Base-by-base conservation (phyloP, 2,888 invertebrate species). In the Dusona sp. region DNA sequence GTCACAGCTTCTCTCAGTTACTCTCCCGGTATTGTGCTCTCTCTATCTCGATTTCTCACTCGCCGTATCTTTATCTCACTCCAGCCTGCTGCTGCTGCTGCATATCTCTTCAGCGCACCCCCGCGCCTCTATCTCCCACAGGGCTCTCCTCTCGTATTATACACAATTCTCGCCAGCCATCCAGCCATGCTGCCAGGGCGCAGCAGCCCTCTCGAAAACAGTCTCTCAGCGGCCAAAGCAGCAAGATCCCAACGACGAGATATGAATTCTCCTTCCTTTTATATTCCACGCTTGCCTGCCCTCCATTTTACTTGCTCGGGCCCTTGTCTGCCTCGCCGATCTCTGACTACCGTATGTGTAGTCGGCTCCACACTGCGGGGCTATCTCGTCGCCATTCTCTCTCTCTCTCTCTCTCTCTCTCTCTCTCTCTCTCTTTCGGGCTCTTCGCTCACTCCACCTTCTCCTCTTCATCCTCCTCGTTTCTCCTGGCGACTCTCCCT, bases 221-320 rank as follows among this genome's bases (percentile, higher is more conserved):
- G 82, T 93, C 93, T 93, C 93, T 93, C 93, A 92, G 92, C 93
- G 91, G 92, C 91, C 84, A 92, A 93, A 91, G 91, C 92, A 92
- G 93, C 92, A 90, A 93, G 94, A 94, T 94, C 93, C 92, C 92
- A 91, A 89, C 92, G 91, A 92, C 93, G 92, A 94, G 93, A 94
- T 94, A 94, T 92, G 93, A 93, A 94, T 94, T 93, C 92, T 91
- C 91, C 91, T 92, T 79, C 91, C 93, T 94, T 94, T 93, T 93
- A 93, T 94, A 94, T 94, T 94, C 93, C 93, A 93, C 93, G 93
- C 93, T 94, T 92, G 93, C 93, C 93, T 93, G 93, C 91, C 92
- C 93, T 93, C 93, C 93, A 93, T 93, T 93, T 93, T 92, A 93
- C 93, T 93, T 91, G 92, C 92, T 92, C 91, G 91, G 91, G 90